Percentiles rank a stretch among this genome's conserved stretches.
phyloP scores from a whole-genome alignment of 2,113 vertebrate genomes.

The Trichomycterus rosablanca region DNA sequence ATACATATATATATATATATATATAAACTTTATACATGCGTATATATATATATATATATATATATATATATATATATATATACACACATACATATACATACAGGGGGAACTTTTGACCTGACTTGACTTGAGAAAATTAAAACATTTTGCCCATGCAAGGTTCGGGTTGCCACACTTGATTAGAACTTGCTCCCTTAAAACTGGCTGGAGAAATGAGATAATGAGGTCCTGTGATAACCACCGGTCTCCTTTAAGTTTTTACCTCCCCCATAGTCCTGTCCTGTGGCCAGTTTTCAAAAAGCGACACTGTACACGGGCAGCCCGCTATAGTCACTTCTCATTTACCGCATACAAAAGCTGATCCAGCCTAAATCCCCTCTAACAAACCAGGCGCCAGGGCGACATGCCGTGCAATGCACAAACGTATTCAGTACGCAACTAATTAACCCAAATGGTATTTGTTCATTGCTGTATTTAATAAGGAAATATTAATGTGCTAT shows the following conservation, averaged over 20 bases:
- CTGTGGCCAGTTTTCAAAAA: constrained; percentile 79
- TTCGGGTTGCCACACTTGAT: too few species aligned
- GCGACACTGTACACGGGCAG: constrained; percentile 80
- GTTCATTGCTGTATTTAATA: too few species aligned
- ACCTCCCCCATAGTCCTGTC: constrained; percentile 82
- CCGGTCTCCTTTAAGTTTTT: constrained; percentile 70
- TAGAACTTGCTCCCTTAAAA: constrained; percentile 71
- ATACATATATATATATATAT: too few species aligned
- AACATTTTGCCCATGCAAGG: too few species aligned
- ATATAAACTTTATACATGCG: too few species aligned
- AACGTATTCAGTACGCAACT: constrained; percentile 82
- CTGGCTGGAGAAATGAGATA: constrained; percentile 81
- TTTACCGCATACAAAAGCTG: constrained; percentile 90
- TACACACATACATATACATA: too few species aligned
- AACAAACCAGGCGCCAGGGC: constrained; percentile 76
- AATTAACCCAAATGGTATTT: constrained; percentile 96
- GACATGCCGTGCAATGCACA: constrained; percentile 82
- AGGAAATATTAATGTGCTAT: constrained; percentile 83
- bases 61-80: too few species aligned
- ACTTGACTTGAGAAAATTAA: too few species aligned
- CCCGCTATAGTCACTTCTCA: constrained; percentile 83
- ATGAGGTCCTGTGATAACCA: constrained; percentile 68
- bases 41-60: too few species aligned
- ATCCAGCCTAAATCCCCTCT: constrained; percentile 80
- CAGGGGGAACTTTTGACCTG: too few species aligned